A percentile compares a stretch with the other conserved stretches of the same genome.
Evolutionary conservation across 2,113 vertebrate genomes (phyloP).

Genomic region (Taxidea taxus): DNA sequence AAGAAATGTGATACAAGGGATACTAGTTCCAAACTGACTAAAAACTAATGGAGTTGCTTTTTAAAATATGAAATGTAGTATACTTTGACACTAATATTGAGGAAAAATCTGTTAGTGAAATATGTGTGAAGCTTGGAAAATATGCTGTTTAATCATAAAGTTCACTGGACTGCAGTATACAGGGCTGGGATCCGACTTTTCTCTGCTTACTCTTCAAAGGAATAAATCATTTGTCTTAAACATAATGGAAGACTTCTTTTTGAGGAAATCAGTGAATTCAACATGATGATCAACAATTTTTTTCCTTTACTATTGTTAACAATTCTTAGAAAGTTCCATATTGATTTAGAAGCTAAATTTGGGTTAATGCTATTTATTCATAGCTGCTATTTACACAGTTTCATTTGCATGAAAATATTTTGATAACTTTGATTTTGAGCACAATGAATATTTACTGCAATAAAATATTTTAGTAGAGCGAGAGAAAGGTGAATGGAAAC

Average conservation of each 20-base stretch:
- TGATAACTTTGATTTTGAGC: constrained; percentile 82
- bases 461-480: constrained; percentile 85
- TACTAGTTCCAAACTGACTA: constrained; percentile 45
- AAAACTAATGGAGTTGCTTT: constrained; percentile 52
- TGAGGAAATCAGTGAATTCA: constrained; percentile 53
- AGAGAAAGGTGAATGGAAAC: not conserved
- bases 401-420: constrained; percentile 82
- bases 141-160: not conserved
- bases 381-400: constrained; percentile 41
- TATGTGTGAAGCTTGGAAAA: constrained; percentile 40
- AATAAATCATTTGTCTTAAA: constrained; percentile 21
- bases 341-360: constrained; percentile 61
- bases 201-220: constrained; percentile 21
- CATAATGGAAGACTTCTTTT: not conserved
- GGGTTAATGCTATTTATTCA: constrained; percentile 54
- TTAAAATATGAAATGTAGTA: constrained; percentile 41
- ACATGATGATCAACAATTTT: not conserved
- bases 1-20: not conserved
- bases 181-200: constrained; percentile 31
- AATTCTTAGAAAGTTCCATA: constrained; percentile 52
- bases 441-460: constrained; percentile 80
- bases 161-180: not conserved
- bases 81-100: constrained; percentile 50
- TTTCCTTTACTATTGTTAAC: constrained; percentile 42
- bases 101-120: not conserved